Evolutionary conservation across 2,113 vertebrate species (phyloP).

Genomic region (Columba livia): DNA sequence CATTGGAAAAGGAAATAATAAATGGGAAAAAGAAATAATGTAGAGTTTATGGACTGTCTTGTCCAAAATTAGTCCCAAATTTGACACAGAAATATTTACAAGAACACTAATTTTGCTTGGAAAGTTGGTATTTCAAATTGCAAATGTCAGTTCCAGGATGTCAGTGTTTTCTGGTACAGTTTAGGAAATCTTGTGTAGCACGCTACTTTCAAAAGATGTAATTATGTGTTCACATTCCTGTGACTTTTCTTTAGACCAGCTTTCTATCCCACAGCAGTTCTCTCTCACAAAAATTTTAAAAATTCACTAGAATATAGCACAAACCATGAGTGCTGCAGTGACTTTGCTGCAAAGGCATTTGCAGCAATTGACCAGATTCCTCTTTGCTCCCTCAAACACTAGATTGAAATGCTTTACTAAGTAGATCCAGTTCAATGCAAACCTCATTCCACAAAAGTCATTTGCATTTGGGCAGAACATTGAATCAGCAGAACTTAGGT

Average conservation of each 20-base stretch:
- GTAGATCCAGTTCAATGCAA: neutral
- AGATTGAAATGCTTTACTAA: conserved; percentile 8
- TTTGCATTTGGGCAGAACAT: neutral
- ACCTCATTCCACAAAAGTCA: neutral
- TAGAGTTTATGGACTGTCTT: neutral
- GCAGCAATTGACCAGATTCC: neutral
- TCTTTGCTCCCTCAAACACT: neutral
- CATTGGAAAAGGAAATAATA: neutral
- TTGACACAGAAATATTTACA: conserved; percentile 9
- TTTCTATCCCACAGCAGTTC: neutral
- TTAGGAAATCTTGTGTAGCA: neutral
- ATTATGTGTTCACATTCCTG: neutral
- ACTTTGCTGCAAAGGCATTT: neutral
- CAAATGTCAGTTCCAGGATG: neutral
- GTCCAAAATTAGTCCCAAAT: neutral
- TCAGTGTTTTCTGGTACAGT: neutral
- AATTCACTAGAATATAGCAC: neutral
- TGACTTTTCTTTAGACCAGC: neutral
- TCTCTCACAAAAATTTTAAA: neutral
- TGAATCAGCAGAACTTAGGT: conserved; percentile 10
- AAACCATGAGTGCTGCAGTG: neutral
- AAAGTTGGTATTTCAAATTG: neutral
- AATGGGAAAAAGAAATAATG: neutral
- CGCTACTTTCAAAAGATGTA: neutral
- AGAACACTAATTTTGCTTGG: neutral